Base-by-base conservation (phyloP, 2,113 vertebrate species). In the Marmota flaviventris region DNA sequence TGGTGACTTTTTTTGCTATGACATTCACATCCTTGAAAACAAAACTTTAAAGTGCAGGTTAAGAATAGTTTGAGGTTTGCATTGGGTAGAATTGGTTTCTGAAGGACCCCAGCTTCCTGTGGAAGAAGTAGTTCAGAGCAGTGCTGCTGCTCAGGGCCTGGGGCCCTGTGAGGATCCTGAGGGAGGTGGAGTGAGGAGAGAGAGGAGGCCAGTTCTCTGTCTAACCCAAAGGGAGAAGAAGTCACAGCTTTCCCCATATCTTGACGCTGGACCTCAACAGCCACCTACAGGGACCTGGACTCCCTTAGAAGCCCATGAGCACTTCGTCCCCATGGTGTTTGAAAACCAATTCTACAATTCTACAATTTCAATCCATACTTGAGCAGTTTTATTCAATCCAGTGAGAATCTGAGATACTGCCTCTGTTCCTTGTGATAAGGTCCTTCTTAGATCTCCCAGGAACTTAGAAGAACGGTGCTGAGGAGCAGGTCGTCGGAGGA, bases 221-320 rank as follows among this genome's bases (percentile, higher is more conserved):
- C 17, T 22, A 56, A 48, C 73, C 34, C 29, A 39, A 77, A 69
- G 11, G 82, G 39, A 7, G 39, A 42, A 56, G 27, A 11, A 34
- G 32, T 12, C 65, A 27, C 25, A n/a, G 25, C 16, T 77, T 51
- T 73, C 34, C 29, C 63, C 48, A 13, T n/a, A 16, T 1, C 24
- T 11, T 18, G 8, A 48, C 3, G 32, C 61, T 6, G 8, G 51
- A 2, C 3, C 9, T 73, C 42, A 22, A 48, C 25, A 56, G 65
- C 76, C 29, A 4, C 2, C 22, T 17, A 22, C 32, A 67, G 12
- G 83, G 17, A 4, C 18, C 18, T 5, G 39, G 58, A 32, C 37
- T 32, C 17, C 45, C 17, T 1, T 0, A 25, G n/a, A 70, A 79
- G n/a, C 11, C 16, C 4, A 6, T 27, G 51, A 1, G 9, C 69